These are phyloP conservation scores for Scaptomyza flava DNA, from an alignment of 2,888 invertebrate species.

Conservation along the genomic window DNA sequence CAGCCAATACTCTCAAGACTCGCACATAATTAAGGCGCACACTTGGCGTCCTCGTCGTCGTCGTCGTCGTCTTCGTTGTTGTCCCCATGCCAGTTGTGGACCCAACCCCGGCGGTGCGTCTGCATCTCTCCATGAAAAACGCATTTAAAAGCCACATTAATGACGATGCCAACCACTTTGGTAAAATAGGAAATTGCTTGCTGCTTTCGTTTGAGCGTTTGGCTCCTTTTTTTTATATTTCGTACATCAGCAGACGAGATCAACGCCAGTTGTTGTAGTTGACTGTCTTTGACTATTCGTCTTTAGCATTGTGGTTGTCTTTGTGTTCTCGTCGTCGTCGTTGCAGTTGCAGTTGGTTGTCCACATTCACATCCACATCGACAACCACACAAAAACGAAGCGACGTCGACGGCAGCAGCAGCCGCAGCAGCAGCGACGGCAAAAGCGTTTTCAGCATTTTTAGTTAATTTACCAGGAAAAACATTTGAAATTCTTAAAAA, in stretches of 20 bases:
- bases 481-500: constrained; percentile 83
- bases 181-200: constrained; percentile 82
- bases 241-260: constrained; percentile 59
- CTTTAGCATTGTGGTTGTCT: constrained; percentile 29
- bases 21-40: constrained; percentile 82
- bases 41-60: constrained; percentile 61
- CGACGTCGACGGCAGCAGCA: constrained; percentile 13
- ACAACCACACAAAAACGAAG: constrained; percentile 66
- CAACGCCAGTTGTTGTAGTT: constrained; percentile 48
- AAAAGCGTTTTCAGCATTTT: constrained; percentile 82
- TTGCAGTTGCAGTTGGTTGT: background rate
- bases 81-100: constrained; percentile 2
- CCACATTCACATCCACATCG: constrained; percentile 35
- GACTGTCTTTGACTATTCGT: constrained; percentile 31
- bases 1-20: constrained; percentile 81
- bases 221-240: constrained; percentile 64
- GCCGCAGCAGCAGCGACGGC: constrained; percentile 47
- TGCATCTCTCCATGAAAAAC: constrained; percentile 67
- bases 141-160: constrained; percentile 83
- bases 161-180: constrained; percentile 80
- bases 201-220: constrained; percentile 76
- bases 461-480: constrained; percentile 83
- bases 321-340: constrained; percentile 11
- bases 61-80: background rate
- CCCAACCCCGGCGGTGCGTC: constrained; percentile 8